These are phyloP conservation scores for Chiridota heheva DNA, from an alignment of 35 echinoderm and acorn worm species.

Conservation along the genomic window DNA sequence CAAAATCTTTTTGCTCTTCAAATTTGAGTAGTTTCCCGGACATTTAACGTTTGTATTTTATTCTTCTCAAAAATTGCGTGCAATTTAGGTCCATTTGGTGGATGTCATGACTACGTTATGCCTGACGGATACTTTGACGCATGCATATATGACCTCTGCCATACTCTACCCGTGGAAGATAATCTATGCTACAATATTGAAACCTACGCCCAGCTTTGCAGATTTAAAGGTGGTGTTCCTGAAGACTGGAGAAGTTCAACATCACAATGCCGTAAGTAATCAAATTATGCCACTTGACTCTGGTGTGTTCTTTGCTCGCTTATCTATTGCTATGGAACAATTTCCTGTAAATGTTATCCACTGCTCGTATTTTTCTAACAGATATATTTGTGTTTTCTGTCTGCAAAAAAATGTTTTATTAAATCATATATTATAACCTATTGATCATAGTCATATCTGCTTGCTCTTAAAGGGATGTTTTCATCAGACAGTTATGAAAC, in stretches of 20 bases:
- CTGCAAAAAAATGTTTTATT: too few species aligned
- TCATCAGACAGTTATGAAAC: too few species aligned
- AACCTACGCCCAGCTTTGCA: constrained; percentile 64
- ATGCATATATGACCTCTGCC: constrained; percentile 85
- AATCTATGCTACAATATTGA: constrained; percentile 56
- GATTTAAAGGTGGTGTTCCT: constrained; percentile 47
- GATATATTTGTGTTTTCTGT: too few species aligned
- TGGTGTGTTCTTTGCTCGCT: neutral
- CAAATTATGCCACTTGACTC: neutral
- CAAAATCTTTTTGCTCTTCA: too few species aligned
- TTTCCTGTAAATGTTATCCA: too few species aligned
- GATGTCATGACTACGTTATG: constrained; percentile 72
- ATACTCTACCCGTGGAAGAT: constrained; percentile 47
- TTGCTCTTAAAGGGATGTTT: too few species aligned
- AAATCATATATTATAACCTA: too few species aligned
- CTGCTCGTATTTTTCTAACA: too few species aligned
- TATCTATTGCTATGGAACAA: too few species aligned
- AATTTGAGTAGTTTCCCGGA: too few species aligned
- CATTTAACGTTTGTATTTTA: neutral
- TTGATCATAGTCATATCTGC: too few species aligned
- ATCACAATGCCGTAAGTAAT: constrained; percentile 50
- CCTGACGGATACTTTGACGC: constrained; percentile 51
- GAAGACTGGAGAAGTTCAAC: constrained; percentile 58
- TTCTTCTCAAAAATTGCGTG: too few species aligned
- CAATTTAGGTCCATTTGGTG: constrained; percentile 70